phyloP scores from a whole-genome alignment of 1,140 invertebrate species.

The Drosophila ficusphila region DNA sequence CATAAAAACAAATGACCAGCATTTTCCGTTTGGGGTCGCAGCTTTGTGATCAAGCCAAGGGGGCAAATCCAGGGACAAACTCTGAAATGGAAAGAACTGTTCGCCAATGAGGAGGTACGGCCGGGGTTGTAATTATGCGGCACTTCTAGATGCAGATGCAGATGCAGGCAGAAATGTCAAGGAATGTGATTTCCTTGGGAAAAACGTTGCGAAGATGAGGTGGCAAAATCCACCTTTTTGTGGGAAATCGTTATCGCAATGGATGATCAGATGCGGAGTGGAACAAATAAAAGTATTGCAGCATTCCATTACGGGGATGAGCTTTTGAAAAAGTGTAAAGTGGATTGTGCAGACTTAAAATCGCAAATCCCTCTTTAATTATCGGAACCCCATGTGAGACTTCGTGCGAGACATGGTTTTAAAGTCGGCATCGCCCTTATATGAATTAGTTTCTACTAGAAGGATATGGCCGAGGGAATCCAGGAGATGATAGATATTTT shows the following conservation, averaged over 20 bases:
- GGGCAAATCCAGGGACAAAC: constrained; percentile 26
- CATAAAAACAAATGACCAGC: constrained; percentile 82
- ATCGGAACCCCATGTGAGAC: too few species aligned
- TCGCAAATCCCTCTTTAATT: too few species aligned
- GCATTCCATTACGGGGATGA: too few species aligned
- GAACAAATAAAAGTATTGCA: not conserved
- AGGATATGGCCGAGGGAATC: too few species aligned
- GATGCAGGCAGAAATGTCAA: too few species aligned
- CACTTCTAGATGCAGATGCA: constrained; percentile 41
- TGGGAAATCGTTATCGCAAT: not conserved
- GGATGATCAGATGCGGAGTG: constrained; percentile 18
- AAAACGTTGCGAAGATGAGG: constrained; percentile 56
- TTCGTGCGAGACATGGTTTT: too few species aligned
- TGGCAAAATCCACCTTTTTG: constrained; percentile 41
- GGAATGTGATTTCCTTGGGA: constrained; percentile 61
- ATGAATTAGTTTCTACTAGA: too few species aligned
- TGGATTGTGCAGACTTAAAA: too few species aligned
- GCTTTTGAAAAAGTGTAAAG: too few species aligned
- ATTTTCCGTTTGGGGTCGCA: constrained; percentile 57
- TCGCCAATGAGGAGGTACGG: constrained; percentile 40
- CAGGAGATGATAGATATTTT: too few species aligned
- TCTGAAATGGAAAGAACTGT: constrained; percentile 24
- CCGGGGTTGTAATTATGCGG: constrained; percentile 73
- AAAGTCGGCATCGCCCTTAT: too few species aligned
- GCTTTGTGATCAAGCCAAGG: constrained; percentile 18